Evolutionary conservation across 2,113 vertebrate species (phyloP).

Genomic region (Chamaea fasciata): DNA sequence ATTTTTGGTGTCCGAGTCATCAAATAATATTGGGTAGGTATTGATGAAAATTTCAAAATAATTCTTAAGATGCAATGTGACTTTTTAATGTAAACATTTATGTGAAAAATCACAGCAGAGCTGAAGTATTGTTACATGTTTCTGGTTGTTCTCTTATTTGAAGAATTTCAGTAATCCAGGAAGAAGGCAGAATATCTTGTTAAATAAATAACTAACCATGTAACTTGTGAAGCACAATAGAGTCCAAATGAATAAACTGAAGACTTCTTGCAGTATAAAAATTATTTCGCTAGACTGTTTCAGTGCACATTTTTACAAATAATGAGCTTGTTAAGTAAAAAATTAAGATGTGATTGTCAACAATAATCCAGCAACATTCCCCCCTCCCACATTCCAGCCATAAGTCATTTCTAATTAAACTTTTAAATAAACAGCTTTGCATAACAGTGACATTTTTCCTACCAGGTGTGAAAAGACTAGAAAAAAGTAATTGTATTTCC

Average conservation of each 20-base stretch:
- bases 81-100: background rate
- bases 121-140: background rate
- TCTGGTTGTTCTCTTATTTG: background rate
- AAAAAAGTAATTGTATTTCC: conserved; percentile 4
- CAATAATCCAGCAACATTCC: background rate
- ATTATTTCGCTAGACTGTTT: background rate
- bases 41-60: background rate
- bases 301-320: background rate
- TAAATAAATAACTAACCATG: background rate
- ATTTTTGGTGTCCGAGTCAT: background rate
- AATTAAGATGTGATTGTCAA: background rate
- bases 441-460: background rate
- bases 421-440: background rate
- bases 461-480: conserved; percentile 12
- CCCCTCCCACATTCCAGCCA: background rate
- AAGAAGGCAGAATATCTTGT: background rate
- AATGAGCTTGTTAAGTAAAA: background rate
- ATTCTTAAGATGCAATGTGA: background rate
- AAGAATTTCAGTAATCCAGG: background rate
- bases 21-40: background rate
- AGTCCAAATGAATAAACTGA: background rate
- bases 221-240: background rate
- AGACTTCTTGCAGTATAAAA: background rate
- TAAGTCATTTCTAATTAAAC: conserved; percentile 5
- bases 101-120: background rate